Percentiles rank a stretch among this genome's conserved stretches.
Conservation (phyloP, 2,888 invertebrate genomes). For the Stramonita haemastoma region DNA sequence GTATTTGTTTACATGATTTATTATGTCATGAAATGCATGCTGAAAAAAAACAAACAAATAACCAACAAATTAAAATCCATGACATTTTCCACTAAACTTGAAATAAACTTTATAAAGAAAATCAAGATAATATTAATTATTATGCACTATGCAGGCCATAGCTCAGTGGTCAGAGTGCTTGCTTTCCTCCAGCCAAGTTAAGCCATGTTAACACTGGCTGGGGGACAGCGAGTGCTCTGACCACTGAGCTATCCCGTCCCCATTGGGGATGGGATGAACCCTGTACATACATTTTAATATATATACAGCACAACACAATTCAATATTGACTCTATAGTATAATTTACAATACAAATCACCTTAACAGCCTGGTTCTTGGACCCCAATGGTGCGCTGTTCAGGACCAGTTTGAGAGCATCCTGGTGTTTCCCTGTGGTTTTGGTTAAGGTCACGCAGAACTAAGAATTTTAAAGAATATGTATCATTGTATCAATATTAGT, state of each 20-base stretch:
- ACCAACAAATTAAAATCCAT: background rate
- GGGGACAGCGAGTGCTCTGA: too few relatives aligned
- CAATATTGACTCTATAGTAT: background rate
- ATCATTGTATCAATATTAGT: too few relatives aligned
- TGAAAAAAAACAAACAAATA: background rate
- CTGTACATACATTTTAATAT: background rate
- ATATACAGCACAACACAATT: background rate
- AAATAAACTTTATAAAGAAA: background rate
- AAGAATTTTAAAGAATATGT: too few relatives aligned
- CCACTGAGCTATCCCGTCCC: too few relatives aligned
- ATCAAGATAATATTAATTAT: too few relatives aligned
- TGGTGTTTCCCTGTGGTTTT: slow-evolving; percentile 77
- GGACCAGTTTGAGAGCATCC: slow-evolving; percentile 90
- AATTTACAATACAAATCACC: slow-evolving; percentile 61
- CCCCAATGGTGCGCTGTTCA: slow-evolving; percentile 92
- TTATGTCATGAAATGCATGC: background rate
- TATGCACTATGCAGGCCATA: too few relatives aligned
- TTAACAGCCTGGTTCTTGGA: slow-evolving; percentile 85
- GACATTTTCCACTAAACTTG: background rate
- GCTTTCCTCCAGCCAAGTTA: too few relatives aligned
- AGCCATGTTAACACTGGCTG: too few relatives aligned
- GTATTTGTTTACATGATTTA: background rate
- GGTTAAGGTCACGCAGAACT: slow-evolving; percentile 44
- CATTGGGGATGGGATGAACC: too few relatives aligned
- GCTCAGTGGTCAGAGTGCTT: too few relatives aligned